phyloP scores from a whole-genome alignment of 2,797 vertebrate species.

The Hipposideros larvatus region DNA sequence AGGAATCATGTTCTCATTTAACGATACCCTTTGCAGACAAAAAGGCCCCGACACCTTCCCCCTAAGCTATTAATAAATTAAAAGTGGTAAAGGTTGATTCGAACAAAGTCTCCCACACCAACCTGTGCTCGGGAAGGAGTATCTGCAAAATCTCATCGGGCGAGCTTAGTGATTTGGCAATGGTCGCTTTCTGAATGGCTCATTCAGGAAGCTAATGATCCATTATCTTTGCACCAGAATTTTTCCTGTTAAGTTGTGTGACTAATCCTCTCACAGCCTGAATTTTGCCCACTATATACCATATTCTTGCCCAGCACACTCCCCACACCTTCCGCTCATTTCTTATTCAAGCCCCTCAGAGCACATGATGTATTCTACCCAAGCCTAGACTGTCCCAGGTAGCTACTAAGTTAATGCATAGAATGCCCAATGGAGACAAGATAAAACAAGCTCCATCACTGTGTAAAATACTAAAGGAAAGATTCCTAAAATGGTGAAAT shows the following conservation, averaged over 20 bases:
- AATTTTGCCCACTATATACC: conserved; percentile 27
- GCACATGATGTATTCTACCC: not conserved
- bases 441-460: not conserved
- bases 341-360: not conserved
- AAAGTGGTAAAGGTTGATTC: conserved; percentile 38
- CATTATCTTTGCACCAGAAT: conserved; percentile 66
- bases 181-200: conserved; percentile 62
- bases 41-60: not conserved
- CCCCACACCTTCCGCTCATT: not conserved
- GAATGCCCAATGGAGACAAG: not conserved
- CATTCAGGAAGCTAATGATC: conserved; percentile 68
- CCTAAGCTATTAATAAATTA: not conserved
- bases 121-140: not conserved
- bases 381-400: not conserved
- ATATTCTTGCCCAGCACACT: not conserved
- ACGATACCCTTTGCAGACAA: not conserved
- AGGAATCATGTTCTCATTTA: conserved; percentile 59
- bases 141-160: conserved; percentile 58
- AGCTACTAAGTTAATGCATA: not conserved
- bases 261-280: conserved; percentile 70
- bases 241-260: conserved; percentile 55
- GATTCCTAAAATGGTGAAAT: not conserved
- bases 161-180: conserved; percentile 59
- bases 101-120: conserved; percentile 17
- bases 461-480: not conserved